Evolutionary conservation across 2,113 vertebrate genomes (phyloP), one percentile per base, ranked within the genome.

Genomic region (Egretta garzetta): DNA sequence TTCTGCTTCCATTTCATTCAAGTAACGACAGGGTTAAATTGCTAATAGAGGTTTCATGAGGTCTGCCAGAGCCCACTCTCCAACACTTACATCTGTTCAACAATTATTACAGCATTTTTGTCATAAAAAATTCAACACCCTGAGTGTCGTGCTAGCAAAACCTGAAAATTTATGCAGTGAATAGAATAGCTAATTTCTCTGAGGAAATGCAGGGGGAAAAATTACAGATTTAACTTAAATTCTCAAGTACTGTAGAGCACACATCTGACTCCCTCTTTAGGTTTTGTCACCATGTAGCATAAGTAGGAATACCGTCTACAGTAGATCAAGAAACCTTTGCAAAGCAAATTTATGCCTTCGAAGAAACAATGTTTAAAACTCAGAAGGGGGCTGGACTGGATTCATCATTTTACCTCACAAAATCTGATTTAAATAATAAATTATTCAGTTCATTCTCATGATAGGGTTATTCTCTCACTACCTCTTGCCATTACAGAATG

Each of bases 51-150:
- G 98, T 99, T 99, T 98, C 98, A 98, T 99, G 98, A 99, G 99
- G 99, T 99, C 99, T 98, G 98, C 98, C 98, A 97, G 98, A 98
- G 98, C 98, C 98, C 97, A 98, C 98, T 99, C 98, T 99, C 98
- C 99, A 99, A 98, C 99, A 99, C 98, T 99, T 99, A 99, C 99
- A 99, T 99, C 99, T 99, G 99, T 99, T 99, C 99, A 99, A 99
- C 99, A 99, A 99, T 99, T 99, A 99, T 99, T 99, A 99, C 99
- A 99, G 98, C 99, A 98, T 98, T 99, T 99, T 99, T 98, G 98
- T 99, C 98, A 99, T 99, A 99, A 99, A 99, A 99, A 99, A 99
- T 99, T 99, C 99, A 99, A 99, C 99, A 99, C 99, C 98, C 98
- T 96, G 98, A 99, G 99, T 99, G 99, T 99, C 98, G 97, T 98